phyloP scores from a whole-genome alignment of 2,113 vertebrate genomes.

The Tenebrosternarchus preto region DNA sequence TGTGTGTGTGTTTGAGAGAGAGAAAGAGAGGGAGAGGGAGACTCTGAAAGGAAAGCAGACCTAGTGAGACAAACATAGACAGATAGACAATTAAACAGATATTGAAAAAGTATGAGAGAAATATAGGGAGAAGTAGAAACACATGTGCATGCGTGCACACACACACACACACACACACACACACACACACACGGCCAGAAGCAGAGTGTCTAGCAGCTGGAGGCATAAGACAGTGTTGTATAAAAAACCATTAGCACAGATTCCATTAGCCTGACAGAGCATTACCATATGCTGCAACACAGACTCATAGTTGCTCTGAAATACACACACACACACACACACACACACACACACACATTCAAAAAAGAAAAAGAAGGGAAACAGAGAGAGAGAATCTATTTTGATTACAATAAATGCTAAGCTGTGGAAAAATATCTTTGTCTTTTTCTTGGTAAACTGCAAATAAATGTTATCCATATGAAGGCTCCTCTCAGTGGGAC shows the following conservation, averaged over 20 bases:
- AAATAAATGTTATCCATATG: too few species aligned
- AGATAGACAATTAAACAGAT: too few species aligned
- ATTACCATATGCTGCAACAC: constrained; percentile 9
- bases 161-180: constrained; percentile 11
- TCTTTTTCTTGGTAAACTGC: too few species aligned
- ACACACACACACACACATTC: too few species aligned
- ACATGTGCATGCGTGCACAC: neutral
- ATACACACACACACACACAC: neutral
- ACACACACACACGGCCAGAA: constrained; percentile 21
- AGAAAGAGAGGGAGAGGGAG: too few species aligned
- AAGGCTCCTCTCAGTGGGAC: too few species aligned
- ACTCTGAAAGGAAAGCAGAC: too few species aligned
- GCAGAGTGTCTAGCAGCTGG: constrained; percentile 38
- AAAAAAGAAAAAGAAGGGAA: too few species aligned
- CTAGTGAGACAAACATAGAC: too few species aligned
- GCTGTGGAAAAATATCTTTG: too few species aligned
- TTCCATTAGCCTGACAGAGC: constrained; percentile 42
- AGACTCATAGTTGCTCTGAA: neutral
- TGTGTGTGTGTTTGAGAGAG: neutral
- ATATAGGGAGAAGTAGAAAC: neutral
- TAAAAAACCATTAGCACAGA: constrained; percentile 40
- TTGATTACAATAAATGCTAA: too few species aligned
- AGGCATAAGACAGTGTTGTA: constrained; percentile 31
- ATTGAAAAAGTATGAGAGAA: neutral
- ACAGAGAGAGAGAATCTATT: too few species aligned